Percentiles rank a stretch among this genome's conserved stretches.
Evolutionary conservation across 1,140 invertebrate species (phyloP).

Genomic region (Rhynchophorus ferrugineus): DNA sequence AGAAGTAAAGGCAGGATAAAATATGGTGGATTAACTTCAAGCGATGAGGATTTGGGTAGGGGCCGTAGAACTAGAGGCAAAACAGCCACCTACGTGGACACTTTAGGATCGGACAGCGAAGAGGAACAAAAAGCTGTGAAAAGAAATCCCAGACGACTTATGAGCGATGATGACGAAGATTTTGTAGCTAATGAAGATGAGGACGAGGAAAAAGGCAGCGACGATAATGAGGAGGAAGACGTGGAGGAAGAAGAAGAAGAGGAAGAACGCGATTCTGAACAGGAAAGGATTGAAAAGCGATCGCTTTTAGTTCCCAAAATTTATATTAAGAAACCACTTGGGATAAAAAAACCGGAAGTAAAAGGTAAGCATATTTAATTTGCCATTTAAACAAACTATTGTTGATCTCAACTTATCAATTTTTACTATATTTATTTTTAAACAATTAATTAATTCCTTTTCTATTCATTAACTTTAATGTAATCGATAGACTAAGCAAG

Average conservation of each 20-base stretch:
- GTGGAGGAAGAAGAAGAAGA: slow-evolving; percentile 20
- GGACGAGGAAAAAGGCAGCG: slow-evolving; percentile 33
- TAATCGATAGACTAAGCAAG: too few relatives aligned
- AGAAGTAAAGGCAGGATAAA: slow-evolving; percentile 36
- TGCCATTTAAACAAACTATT: too few relatives aligned
- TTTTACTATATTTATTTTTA: too few relatives aligned
- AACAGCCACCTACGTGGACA: slow-evolving; percentile 64
- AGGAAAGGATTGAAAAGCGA: slow-evolving; percentile 26
- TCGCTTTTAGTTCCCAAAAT: slow-evolving; percentile 26
- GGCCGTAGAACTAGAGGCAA: slow-evolving; percentile 55
- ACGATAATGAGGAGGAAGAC: slow-evolving; percentile 28
- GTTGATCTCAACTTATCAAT: too few relatives aligned
- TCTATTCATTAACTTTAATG: too few relatives aligned
- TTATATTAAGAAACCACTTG: slow-evolving; percentile 25
- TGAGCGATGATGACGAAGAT: slow-evolving; percentile 40
- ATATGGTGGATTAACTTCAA: slow-evolving; percentile 49
- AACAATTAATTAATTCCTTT: too few relatives aligned
- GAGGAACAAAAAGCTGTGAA: slow-evolving; percentile 39
- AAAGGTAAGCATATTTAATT: slow-evolving; percentile 2
- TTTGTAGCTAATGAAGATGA: slow-evolving; percentile 46
- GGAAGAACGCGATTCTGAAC: slow-evolving; percentile 16
- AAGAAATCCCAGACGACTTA: slow-evolving; percentile 15
- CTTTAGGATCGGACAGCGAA: slow-evolving; percentile 53
- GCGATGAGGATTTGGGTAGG: slow-evolving; percentile 43
- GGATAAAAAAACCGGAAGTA: slow-evolving; percentile 30